A percentile compares a stretch with the other conserved stretches of the same genome.
These are phyloP conservation scores for Phodopus roborovskii DNA, from an alignment of 2,113 vertebrate genomes.

Conservation along the genomic window DNA sequence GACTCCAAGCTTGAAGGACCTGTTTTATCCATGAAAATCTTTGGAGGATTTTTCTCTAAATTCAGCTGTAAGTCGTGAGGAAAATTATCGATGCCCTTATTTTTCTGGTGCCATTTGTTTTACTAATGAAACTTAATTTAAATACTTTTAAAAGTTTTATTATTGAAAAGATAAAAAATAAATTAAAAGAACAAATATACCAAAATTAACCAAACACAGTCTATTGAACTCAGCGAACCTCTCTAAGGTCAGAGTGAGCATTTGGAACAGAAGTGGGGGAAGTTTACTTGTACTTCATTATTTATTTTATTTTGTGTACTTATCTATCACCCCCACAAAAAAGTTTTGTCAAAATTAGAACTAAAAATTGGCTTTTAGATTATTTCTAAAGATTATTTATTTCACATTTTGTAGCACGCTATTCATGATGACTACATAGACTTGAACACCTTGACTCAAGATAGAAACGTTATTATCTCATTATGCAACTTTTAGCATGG, in stretches of 20 bases:
- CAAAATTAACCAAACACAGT: neutral
- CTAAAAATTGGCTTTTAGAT: constrained; percentile 29
- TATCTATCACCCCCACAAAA: neutral
- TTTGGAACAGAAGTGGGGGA: neutral
- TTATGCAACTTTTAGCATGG: constrained; percentile 49
- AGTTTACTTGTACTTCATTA: neutral
- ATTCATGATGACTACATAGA: neutral
- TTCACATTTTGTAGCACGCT: constrained; percentile 3
- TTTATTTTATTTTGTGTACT: neutral
- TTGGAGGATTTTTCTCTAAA: constrained; percentile 43
- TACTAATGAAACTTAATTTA: constrained; percentile 40
- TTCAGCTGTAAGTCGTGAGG: neutral
- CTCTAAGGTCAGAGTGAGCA: neutral
- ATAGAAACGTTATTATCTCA: neutral
- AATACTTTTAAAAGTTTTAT: neutral
- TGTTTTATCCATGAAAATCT: neutral
- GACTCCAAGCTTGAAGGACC: neutral
- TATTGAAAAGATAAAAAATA: neutral
- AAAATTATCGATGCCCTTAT: neutral
- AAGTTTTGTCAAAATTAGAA: neutral
- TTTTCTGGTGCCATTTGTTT: neutral
- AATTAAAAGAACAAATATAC: neutral
- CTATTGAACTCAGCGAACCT: neutral
- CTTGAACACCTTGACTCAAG: constrained; percentile 35
- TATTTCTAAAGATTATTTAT: constrained; percentile 37